Base-by-base conservation (phyloP, 2,888 invertebrate species). In the Rhabditophanes sp. region DNA sequence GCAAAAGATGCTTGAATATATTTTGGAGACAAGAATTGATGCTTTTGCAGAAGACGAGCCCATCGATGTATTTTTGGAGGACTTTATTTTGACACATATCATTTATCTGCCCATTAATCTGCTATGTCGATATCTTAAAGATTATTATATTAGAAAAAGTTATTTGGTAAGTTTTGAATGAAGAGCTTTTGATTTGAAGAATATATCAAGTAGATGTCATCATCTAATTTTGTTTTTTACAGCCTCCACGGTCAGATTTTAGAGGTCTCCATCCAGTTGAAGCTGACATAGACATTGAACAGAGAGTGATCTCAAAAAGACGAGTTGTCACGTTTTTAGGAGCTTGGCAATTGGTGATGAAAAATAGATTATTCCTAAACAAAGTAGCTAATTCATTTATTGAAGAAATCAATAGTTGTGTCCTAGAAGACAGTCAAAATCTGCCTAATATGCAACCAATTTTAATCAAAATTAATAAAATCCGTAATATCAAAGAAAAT, bases 1-100 rank as follows among this genome's bases (percentile, higher is more conserved):
- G 25, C 77, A 78, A 64, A 82, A 82, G 68, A 81, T 82, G 76
- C 66, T 82, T 52, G 82, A 82, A 65, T 79, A 82, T 68, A 71
- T 82, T 28, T 69, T 82, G 50, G 81, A 82, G 66, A 80, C 80
- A 9, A 70, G 80, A 38, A 69, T 80, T 52, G 78, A 78, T 48
- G 36, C 39, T 14, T 28, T 23, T 9, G 23, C 25, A 11, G 37
- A 40, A 30, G 37, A 50, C 7, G 33, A 35, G 19, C 18, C 34
- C n/a, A 33, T 27, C n/a, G 51, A 49, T 32, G 34, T 35, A 2
- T 79, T 80, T 62, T 69, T 81, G 30, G 80, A 81, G 61, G 81
- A 82, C 67, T 82, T 81, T 65, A 71, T 82, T 43, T 70, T 81
- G 33, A 81, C 81, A 5, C 79, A 82, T 66, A 77, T 79, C 50